A percentile compares a stretch with the other conserved stretches of the same genome.
phyloP scores from a whole-genome alignment of 1,140 invertebrate genomes.

The Micrasema minimum region DNA sequence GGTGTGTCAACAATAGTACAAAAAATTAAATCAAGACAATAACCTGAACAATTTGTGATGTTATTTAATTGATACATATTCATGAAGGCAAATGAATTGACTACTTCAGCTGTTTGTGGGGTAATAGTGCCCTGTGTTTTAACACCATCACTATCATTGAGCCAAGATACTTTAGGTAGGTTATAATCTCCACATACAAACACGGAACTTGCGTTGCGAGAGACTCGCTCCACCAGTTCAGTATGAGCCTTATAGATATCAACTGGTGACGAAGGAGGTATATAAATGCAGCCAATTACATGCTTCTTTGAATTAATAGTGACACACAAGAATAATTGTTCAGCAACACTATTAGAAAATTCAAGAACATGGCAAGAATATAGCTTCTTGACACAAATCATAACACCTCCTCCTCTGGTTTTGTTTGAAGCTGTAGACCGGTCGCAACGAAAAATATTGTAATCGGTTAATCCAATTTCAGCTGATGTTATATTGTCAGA shows the following conservation, averaged over 20 bases:
- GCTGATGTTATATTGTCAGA: not conserved
- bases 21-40: constrained; percentile 2
- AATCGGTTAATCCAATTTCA: not conserved
- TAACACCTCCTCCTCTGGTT: constrained; percentile 5
- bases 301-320: not conserved
- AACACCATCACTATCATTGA: not conserved
- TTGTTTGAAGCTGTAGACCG: not conserved
- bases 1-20: not conserved
- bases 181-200: constrained; percentile 15
- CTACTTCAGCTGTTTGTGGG: not conserved
- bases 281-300: not conserved
- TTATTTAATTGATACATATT: constrained; percentile 5
- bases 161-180: not conserved
- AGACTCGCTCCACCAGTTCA: not conserved
- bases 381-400: constrained; percentile 1
- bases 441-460: not conserved
- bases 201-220: not conserved
- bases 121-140: not conserved
- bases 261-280: not conserved
- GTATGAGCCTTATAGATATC: not conserved
- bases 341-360: not conserved
- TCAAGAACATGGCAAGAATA: not conserved
- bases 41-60: not conserved
- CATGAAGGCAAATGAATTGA: not conserved
- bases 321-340: not conserved